These are phyloP conservation scores for Ormia ochracea DNA, from an alignment of 2,888 invertebrate species.

Conservation along the genomic window DNA sequence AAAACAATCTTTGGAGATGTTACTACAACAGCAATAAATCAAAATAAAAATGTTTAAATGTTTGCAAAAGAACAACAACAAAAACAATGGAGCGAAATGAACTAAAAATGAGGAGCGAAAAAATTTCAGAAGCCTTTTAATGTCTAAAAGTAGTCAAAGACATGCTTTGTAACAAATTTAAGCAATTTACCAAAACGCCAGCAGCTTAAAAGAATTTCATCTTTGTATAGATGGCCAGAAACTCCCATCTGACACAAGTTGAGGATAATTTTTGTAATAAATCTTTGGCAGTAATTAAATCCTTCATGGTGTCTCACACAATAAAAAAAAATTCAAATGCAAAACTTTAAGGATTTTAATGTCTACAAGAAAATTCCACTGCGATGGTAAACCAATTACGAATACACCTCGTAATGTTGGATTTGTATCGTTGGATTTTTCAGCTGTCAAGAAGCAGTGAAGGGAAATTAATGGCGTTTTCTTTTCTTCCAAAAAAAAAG, in stretches of 20 bases:
- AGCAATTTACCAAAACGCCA: not conserved
- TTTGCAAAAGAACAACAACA: not conserved
- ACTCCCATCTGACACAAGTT: not conserved
- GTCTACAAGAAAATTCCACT: too few species aligned
- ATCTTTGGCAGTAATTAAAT: too few species aligned
- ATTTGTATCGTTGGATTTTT: too few species aligned
- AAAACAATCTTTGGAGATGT: not conserved
- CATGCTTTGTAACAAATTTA: not conserved
- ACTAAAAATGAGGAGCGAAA: not conserved
- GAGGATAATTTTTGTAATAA: too few species aligned
- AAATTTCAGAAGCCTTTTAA: conserved; percentile 20
- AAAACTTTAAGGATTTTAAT: too few species aligned
- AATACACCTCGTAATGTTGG: too few species aligned
- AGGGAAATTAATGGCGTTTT: too few species aligned
- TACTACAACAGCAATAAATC: conserved; percentile 18
- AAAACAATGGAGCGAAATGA: not conserved
- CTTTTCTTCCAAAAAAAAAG: too few species aligned
- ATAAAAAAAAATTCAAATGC: too few species aligned
- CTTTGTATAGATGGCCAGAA: not conserved
- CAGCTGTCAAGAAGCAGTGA: too few species aligned
- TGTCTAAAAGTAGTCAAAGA: conserved; percentile 33
- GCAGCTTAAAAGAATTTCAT: conserved; percentile 14
- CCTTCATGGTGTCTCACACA: too few species aligned
- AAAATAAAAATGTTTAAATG: conserved; percentile 19
- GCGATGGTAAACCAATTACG: too few species aligned